Evolutionary conservation across 2,888 invertebrate species (phyloP).

Genomic region (Melinaea marsaeus): DNA sequence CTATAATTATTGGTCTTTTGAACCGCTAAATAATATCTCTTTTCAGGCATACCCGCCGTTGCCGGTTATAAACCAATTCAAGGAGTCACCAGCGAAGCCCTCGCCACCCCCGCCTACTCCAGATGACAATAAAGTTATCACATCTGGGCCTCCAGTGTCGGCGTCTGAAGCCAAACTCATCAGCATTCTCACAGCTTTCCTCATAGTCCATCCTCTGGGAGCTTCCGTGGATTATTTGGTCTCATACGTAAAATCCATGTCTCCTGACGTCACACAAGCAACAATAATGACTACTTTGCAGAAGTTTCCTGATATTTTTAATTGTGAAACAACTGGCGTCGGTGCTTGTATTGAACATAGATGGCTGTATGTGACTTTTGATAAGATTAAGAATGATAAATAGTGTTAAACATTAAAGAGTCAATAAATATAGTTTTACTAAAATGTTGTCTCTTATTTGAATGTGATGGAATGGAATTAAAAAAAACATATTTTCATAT

Average conservation of each 20-base stretch:
- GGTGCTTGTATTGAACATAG: conserved; percentile 52
- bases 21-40: not conserved
- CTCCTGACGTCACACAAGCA: conserved; percentile 45
- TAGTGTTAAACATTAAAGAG: conserved; percentile 9
- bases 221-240: conserved; percentile 57
- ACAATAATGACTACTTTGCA: conserved; percentile 46
- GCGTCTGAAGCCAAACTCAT: conserved; percentile 60
- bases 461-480: not conserved
- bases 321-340: conserved; percentile 44
- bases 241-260: conserved; percentile 56
- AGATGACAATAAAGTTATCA: conserved; percentile 34
- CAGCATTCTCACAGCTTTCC: conserved; percentile 61
- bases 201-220: conserved; percentile 61
- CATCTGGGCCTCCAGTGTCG: conserved; percentile 36
- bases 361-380: conserved; percentile 56
- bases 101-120: conserved; percentile 41
- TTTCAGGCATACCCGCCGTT: conserved; percentile 35
- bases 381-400: conserved; percentile 42
- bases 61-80: conserved; percentile 37
- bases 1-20: not conserved
- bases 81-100: conserved; percentile 38
- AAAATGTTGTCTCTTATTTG: not conserved
- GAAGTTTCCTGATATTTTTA: conserved; percentile 52
- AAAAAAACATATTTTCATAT: too few relatives aligned
- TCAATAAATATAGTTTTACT: not conserved